A percentile compares a stretch with the other conserved stretches of the same genome.
Conservation (phyloP, 2,113 vertebrate species). For the Miniopterus natalensis region DNA sequence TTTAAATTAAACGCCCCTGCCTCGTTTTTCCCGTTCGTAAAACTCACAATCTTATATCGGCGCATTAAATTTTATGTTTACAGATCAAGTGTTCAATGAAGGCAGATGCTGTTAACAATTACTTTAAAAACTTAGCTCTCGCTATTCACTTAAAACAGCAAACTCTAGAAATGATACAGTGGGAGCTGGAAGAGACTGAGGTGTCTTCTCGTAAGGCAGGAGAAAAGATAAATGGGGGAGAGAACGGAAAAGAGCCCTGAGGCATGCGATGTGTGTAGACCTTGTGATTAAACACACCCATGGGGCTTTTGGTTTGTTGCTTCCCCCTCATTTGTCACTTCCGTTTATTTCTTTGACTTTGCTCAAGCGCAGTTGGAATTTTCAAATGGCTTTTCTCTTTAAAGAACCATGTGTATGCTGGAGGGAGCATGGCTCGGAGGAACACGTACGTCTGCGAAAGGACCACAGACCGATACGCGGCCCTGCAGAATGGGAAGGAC, state of each 20-base stretch:
- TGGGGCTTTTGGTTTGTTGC: no score
- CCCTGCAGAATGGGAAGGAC: conserved; percentile 97
- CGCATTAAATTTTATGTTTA: background rate
- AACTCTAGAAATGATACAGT: background rate
- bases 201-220: background rate
- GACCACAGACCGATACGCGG: conserved; percentile 93
- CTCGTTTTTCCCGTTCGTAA: background rate
- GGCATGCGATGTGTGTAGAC: background rate
- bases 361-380: conserved; percentile 35
- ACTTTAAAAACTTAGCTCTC: background rate
- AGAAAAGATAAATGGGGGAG: background rate
- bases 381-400: conserved; percentile 50
- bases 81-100: background rate
- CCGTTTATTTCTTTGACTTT: conserved; percentile 26
- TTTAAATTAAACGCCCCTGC: background rate
- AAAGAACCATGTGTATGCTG: conserved; percentile 92
- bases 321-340: background rate
- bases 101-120: background rate
- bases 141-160: background rate
- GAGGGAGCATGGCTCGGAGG: conserved; percentile 96
- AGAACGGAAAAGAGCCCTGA: background rate
- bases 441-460: conserved; percentile 99
- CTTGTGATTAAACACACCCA: background rate
- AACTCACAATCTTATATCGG: background rate
- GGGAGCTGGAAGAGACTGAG: background rate